Evolutionary conservation across 2,888 invertebrate species (phyloP), one percentile per base, ranked within the genome.

Genomic region (Drosophila greeni): DNA sequence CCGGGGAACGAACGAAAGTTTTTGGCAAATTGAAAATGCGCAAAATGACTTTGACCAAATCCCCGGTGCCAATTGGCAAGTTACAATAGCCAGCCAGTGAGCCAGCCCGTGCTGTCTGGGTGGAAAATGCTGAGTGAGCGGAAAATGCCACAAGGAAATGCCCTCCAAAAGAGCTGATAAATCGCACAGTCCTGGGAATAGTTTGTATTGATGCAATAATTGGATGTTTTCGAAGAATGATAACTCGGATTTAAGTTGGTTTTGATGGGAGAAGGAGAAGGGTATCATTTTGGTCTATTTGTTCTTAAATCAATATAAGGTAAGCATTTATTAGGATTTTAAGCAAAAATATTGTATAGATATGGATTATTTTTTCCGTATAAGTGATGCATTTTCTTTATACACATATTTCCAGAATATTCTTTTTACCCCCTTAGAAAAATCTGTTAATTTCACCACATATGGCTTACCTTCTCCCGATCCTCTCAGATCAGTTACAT

Each of bases 31-130:
- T 83, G 77, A 78, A 78, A 83, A 78, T 78, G 77, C 77, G 84
- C 82, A 82, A 78, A 78, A 83, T 84, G 77, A 83, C 77, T 78
- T 78, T 78, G 77, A 78, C 82, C 77, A 70, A 81, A 82, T 84
- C 84, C 84, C 71, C 65, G 74, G 84, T 82, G 84, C 77, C 77
- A 78, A 84, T 78, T 78, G 77, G 82, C 77, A 82, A 78, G 74
- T 81, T 76, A 78, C 84, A 73, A 81, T 70, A 49, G 68, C 20
- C 40, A 14, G 9, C 16, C 37, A 20, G 20, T 3, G 2, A 37
- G 18, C 37, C 18, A 37, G 39, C 39, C 18, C 29, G 12, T 7
- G 20, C 56, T 37, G 54, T 34, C 55, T 26, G 56, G 56, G 20
- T 45, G 34, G 24, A 42, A 70, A 70, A 29, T 54, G 67, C 66